Evolutionary conservation across 2,113 vertebrate genomes (phyloP).

Genomic region (Tretioscincus oriximinensis): DNA sequence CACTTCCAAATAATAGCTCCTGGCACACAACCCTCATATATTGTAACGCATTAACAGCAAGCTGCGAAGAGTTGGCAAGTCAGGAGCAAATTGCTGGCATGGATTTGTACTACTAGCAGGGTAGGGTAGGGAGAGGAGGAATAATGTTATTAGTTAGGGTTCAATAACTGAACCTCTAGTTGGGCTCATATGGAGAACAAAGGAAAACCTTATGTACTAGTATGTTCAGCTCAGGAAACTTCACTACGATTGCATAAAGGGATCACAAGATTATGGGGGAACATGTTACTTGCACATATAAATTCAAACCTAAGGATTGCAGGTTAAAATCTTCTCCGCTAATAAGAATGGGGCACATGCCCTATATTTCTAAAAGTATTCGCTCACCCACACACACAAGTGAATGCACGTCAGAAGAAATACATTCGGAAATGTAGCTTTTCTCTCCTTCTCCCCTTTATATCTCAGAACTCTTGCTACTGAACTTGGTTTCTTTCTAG

Average conservation of each 20-base stretch:
- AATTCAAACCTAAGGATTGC: not conserved
- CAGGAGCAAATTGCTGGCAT: constrained; percentile 24
- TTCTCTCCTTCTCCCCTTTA: too few relatives aligned
- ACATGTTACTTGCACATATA: not conserved
- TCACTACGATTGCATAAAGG: not conserved
- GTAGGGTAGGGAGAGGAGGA: constrained; percentile 9
- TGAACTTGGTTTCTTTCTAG: not conserved
- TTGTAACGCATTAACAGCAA: constrained; percentile 60
- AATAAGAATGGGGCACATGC: too few relatives aligned
- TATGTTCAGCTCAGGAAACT: not conserved
- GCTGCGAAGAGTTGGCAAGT: constrained; percentile 57
- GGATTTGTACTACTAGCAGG: not conserved
- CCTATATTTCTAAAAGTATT: too few relatives aligned
- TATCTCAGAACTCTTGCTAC: not conserved
- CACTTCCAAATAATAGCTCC: constrained; percentile 47
- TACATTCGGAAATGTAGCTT: too few relatives aligned
- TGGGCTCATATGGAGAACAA: not conserved
- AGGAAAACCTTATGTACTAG: not conserved
- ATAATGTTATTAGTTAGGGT: constrained; percentile 32
- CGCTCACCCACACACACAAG: too few relatives aligned
- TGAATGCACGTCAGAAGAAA: too few relatives aligned
- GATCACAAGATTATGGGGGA: not conserved
- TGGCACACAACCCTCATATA: constrained; percentile 50
- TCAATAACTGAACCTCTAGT: constrained; percentile 47
- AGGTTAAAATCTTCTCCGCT: not conserved